Conservation (phyloP, 2,888 invertebrate genomes). For the Latrodectus elegans region DNA sequence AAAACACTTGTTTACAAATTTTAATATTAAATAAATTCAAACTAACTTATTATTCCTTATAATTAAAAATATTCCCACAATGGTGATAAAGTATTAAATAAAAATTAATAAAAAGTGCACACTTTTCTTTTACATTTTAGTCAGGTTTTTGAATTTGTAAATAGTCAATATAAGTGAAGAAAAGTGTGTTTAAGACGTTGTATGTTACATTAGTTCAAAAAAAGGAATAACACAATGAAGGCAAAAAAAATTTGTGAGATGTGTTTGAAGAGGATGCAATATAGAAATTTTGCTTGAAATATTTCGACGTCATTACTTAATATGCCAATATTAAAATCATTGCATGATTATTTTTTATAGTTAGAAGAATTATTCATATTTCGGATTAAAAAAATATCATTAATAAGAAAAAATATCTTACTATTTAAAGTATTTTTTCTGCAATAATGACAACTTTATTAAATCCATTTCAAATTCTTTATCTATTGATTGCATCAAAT, state of each 20-base stretch:
- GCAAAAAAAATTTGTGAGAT: background rate
- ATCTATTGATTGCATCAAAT: background rate
- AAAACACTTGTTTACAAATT: too few relatives aligned
- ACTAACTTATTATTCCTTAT: too few relatives aligned
- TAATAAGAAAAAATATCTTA: conserved; percentile 9
- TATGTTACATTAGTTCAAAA: background rate
- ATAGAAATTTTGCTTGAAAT: background rate
- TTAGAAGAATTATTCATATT: too few relatives aligned
- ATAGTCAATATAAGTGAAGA: background rate
- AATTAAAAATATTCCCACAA: too few relatives aligned
- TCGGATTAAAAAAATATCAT: background rate
- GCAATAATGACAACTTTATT: conserved; percentile 1
- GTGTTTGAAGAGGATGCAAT: too few relatives aligned
- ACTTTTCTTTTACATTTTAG: too few relatives aligned
- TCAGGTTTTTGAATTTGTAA: background rate
- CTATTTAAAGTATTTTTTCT: conserved; percentile 47
- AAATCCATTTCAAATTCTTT: conserved; percentile 23
- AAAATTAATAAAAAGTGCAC: too few relatives aligned
- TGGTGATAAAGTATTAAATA: too few relatives aligned
- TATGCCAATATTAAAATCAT: background rate
- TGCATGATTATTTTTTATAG: too few relatives aligned
- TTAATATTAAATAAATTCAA: too few relatives aligned
- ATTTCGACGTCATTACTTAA: background rate
- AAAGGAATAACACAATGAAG: background rate
- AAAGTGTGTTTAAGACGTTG: background rate